Conservation (phyloP, 2,888 invertebrate genomes). For the Spodoptera littoralis region DNA sequence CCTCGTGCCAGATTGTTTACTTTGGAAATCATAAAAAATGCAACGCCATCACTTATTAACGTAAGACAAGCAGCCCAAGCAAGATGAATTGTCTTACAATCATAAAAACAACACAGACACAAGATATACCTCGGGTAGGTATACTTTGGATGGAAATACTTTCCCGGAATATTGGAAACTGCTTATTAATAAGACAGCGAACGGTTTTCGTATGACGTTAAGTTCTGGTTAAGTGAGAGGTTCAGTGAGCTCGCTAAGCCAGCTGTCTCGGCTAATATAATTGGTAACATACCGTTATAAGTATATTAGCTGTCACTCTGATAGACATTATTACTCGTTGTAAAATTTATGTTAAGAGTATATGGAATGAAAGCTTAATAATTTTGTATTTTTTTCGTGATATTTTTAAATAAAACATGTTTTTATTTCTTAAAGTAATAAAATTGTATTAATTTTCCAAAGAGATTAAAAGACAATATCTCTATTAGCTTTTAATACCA, state of each 20-base stretch:
- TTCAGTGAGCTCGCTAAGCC: constrained; percentile 24
- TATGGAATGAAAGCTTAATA: neutral
- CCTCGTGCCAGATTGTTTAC: constrained; percentile 68
- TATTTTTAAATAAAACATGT: neutral
- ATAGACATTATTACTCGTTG: constrained; percentile 10
- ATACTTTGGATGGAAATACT: constrained; percentile 5
- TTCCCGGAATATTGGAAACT: constrained; percentile 24
- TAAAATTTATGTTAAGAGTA: constrained; percentile 5
- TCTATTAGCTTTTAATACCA: no score
- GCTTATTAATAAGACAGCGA: constrained; percentile 41
- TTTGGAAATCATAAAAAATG: constrained; percentile 69
- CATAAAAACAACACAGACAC: constrained; percentile 11
- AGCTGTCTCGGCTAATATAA: constrained; percentile 35
- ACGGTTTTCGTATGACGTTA: constrained; percentile 26
- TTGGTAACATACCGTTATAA: constrained; percentile 21
- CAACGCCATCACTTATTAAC: constrained; percentile 58
- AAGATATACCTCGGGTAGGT: neutral
- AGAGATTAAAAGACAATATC: no score
- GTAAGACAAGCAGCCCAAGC: constrained; percentile 27
- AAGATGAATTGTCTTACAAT: constrained; percentile 22
- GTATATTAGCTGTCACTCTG: constrained; percentile 19
- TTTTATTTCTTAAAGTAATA: no score
- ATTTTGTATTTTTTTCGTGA: no score
- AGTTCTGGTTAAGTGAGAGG: constrained; percentile 34
- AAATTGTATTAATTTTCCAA: no score